phyloP scores from a whole-genome alignment of 1,140 invertebrate species.

The Drosophila suzukii region DNA sequence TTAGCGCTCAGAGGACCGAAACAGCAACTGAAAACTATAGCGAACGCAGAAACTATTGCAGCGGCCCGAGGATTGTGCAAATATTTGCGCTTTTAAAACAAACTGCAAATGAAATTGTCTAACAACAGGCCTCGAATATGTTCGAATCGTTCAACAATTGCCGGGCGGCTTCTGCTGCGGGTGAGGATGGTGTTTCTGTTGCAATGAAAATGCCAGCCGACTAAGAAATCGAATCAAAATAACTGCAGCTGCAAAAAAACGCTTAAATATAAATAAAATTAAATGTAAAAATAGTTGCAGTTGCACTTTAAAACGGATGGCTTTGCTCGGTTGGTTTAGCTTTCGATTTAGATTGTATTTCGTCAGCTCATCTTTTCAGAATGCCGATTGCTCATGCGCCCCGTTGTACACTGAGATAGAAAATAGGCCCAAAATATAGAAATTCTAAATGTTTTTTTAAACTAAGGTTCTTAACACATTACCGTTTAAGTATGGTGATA shows the following conservation, averaged over 20 bases:
- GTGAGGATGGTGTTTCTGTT: slow-evolving; percentile 25
- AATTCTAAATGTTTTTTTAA: neutral
- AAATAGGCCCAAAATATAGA: neutral
- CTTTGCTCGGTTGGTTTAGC: slow-evolving; percentile 47
- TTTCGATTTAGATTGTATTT: slow-evolving; percentile 50
- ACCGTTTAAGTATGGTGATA: too few relatives aligned
- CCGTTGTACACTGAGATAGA: slow-evolving; percentile 3
- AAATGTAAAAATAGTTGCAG: slow-evolving; percentile 64
- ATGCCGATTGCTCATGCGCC: slow-evolving; percentile 47
- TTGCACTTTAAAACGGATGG: slow-evolving; percentile 64
- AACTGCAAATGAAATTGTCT: slow-evolving; percentile 79
- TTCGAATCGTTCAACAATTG: slow-evolving; percentile 23
- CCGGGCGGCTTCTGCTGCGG: slow-evolving; percentile 35
- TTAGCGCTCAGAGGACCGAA: slow-evolving; percentile 79
- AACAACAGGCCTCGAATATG: slow-evolving; percentile 55
- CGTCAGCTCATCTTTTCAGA: slow-evolving; percentile 10
- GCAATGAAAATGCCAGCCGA: slow-evolving; percentile 55
- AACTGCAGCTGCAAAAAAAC: slow-evolving; percentile 16
- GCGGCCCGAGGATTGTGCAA: slow-evolving; percentile 72
- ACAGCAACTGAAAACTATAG: slow-evolving; percentile 50
- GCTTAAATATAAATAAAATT: slow-evolving; percentile 38
- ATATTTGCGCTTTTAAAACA: slow-evolving; percentile 67
- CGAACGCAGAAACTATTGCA: slow-evolving; percentile 39
- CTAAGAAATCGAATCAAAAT: slow-evolving; percentile 42
- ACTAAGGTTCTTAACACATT: too few relatives aligned